Base-by-base conservation (phyloP, 2,797 vertebrate species). In the Silurus aristotelis region DNA sequence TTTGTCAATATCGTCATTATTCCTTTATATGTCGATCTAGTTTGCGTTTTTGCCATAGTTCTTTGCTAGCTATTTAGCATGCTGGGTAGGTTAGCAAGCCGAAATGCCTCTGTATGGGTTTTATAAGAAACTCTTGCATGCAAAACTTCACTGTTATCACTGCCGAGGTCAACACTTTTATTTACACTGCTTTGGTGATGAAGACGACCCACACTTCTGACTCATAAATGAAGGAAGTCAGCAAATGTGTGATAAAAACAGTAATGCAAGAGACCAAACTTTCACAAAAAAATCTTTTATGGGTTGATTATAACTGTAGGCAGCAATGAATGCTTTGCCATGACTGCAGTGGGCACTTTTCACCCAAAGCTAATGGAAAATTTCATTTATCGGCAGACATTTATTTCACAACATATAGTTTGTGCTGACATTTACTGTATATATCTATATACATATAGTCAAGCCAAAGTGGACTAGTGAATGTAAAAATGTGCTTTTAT, bases 351-450 rank as follows among this genome's bases (percentile, higher is more conserved):
- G 7, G 31, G 17, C 61, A 66, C 78, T 66, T 48, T 66, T 80
- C 43, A 27, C n/a, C 61, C 15, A 10, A n/a, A 61, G 58, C 76
- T 78, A 78, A 78, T 61, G 76, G 76, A 63, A 79, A 63, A 46
- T 63, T 79, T 63, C 38, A 63, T 78, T 38, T 78, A 22, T 31
- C 10, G 13, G 9, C 56, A 61, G 76, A 63, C 31, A 43, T 10
- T 60, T 60, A 22, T 61, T 78, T 78, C 19, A 78, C 43, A n/a
- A 63, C 31, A 63, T 46, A 61, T 79, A 60, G 20, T 63, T 63
- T 63, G 58, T 15, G 4, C 58, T 63, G 77, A 79, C 77, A 63
- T 79, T 79, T 79, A 7, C 38, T 46, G 10, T 63, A 12, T 9
- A 46, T 79, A 63, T 46, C 46, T 52, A 52, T 52, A 52, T 52